phyloP scores from a whole-genome alignment of 2,888 invertebrate species.

The Mantis religiosa region DNA sequence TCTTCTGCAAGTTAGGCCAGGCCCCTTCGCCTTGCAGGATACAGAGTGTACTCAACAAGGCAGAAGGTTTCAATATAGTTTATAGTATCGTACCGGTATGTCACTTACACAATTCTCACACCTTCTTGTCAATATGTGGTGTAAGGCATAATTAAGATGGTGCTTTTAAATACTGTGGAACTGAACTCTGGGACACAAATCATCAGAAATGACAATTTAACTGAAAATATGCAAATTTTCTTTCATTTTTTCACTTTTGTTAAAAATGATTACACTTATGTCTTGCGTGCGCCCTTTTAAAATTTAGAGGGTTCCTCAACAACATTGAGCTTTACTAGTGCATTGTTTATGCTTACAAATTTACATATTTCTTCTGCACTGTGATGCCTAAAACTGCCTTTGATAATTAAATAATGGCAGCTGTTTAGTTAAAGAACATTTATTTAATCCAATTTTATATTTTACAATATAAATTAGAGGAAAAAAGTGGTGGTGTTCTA shows the following conservation, averaged over 20 bases:
- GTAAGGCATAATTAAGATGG: constrained; percentile 62
- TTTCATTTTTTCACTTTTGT: not conserved
- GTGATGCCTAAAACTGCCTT: not conserved
- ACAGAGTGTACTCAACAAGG: constrained; percentile 41
- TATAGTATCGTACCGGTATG: constrained; percentile 75
- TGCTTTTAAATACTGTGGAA: not conserved
- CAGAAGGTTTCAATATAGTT: constrained; percentile 51
- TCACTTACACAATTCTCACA: constrained; percentile 74
- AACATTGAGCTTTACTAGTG: not conserved
- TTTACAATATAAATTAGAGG: not conserved
- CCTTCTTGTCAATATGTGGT: constrained; percentile 79
- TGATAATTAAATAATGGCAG: not conserved
- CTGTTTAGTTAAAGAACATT: not conserved
- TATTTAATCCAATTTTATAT: not conserved
- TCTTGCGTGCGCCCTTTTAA: not conserved
- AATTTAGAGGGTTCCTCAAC: not conserved
- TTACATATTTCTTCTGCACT: not conserved
- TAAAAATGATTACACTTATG: not conserved
- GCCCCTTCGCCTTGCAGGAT: constrained; percentile 47
- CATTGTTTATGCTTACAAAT: not conserved
- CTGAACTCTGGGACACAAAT: not conserved
- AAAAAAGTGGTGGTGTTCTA: not conserved
- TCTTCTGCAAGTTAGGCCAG: constrained; percentile 69
- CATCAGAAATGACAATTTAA: not conserved
- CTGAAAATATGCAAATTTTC: not conserved